Percentiles rank a stretch among this genome's conserved stretches.
These are phyloP conservation scores for Campylomormyrus tamandua DNA, from an alignment of 2,113 vertebrate genomes.

Conservation along the genomic window DNA sequence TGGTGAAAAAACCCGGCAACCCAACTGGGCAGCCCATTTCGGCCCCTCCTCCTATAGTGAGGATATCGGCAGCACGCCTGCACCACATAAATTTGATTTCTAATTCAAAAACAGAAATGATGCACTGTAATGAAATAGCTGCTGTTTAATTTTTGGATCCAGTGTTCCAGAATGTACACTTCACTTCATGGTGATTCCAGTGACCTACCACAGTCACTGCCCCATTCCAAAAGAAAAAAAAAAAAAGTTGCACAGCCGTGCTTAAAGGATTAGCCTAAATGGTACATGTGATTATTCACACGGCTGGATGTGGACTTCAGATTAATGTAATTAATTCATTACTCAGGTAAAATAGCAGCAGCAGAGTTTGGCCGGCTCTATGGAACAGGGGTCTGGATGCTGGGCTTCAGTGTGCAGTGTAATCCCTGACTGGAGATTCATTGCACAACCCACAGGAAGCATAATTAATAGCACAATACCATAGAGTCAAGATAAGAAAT, in stretches of 20 bases:
- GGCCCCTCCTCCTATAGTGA: constrained; percentile 35
- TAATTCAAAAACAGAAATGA: constrained; percentile 23
- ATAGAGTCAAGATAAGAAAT: background rate
- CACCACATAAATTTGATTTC: constrained; percentile 43
- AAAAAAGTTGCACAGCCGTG: background rate
- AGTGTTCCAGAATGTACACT: background rate
- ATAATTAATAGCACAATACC: background rate
- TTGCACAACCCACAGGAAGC: background rate
- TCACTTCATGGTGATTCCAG: background rate
- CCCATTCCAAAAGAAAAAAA: background rate
- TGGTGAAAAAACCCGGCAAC: constrained; percentile 36
- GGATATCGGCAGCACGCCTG: constrained; percentile 37
- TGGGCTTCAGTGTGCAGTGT: background rate
- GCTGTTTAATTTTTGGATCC: constrained; percentile 16
- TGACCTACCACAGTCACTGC: background rate
- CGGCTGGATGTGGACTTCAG: background rate
- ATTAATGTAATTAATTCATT: background rate
- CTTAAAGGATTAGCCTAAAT: background rate
- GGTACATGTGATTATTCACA: background rate
- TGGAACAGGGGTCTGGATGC: background rate
- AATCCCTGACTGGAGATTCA: background rate
- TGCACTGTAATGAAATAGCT: constrained; percentile 30
- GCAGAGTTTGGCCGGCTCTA: background rate
- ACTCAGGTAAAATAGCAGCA: background rate
- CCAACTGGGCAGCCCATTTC: constrained; percentile 40